These are phyloP conservation scores for Knipowitschia caucasica DNA, from an alignment of 2,797 vertebrate species.

Conservation along the genomic window DNA sequence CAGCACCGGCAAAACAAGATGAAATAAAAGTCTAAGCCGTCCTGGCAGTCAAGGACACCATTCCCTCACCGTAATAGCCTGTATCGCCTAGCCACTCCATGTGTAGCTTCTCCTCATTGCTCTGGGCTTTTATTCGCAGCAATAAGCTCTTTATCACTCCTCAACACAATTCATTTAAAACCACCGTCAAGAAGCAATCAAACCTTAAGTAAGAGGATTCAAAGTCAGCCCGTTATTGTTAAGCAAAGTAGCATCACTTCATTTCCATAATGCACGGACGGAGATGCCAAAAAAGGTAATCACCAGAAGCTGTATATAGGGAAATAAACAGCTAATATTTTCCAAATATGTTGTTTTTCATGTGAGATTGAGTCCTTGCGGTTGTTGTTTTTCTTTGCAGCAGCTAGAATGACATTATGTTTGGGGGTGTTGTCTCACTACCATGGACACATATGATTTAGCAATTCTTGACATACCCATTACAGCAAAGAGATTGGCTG, in stretches of 20 bases:
- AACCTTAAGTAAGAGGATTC: conserved; percentile 88
- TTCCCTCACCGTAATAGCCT: conserved; percentile 84
- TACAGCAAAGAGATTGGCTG: conserved; percentile 82
- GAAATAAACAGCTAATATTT: conserved; percentile 69
- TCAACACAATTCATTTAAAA: conserved; percentile 88
- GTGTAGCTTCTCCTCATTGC: conserved; percentile 84
- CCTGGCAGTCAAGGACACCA: conserved; percentile 86
- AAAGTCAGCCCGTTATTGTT: conserved; percentile 87
- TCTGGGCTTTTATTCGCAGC: conserved; percentile 85
- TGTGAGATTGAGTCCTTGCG: conserved; percentile 24
- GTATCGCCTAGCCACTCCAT: conserved; percentile 83
- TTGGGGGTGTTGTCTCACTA: conserved; percentile 79
- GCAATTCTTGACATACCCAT: conserved; percentile 87
- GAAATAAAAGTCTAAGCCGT: conserved; percentile 85
- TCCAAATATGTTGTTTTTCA: conserved; percentile 41
- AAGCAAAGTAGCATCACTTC: conserved; percentile 79
- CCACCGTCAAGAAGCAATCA: conserved; percentile 86
- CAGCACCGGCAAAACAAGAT: conserved; percentile 81
- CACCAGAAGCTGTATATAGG: conserved; percentile 63
- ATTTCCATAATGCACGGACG: conserved; percentile 80
- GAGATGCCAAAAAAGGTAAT: conserved; percentile 70
- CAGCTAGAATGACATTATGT: conserved; percentile 73
- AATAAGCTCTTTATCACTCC: conserved; percentile 88
- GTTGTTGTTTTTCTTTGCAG: conserved; percentile 35
- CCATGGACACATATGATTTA: conserved; percentile 82